Base-by-base conservation (phyloP, 2,797 vertebrate genomes). In the Rhabdomys pumilio region DNA sequence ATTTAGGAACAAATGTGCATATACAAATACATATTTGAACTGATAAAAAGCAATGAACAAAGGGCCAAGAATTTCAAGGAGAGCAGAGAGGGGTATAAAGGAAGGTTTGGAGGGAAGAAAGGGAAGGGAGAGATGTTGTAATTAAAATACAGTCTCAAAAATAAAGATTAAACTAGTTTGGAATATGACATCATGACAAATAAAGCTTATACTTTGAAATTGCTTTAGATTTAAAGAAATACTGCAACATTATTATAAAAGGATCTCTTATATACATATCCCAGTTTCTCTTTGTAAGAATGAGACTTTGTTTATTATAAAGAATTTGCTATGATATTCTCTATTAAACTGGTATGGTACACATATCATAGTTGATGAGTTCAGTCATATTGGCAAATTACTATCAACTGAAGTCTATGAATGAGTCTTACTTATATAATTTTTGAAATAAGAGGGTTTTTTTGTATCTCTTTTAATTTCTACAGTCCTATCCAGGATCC, bases 81-180 rank as follows among this genome's bases (percentile, higher is more conserved):
- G 14, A 69, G 14, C 34, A n/a, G 65, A 67, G 31, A 69, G 5
- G 6, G 65, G 6, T 7, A 69, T 7, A 69, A 69, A n/a, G 31
- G 34, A n/a, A 15, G 31, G 65, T 5, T n/a, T 69, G 65, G 34
- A n/a, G 31, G 34, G 65, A 69, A 69, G 65, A 69, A 69, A 17
- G 65, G 65, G 65, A 69, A n/a, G 65, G 65, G 31, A 69, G 34
- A n/a, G n/a, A 63, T 63, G 11, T 26, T 67, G 31, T n/a, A 69
- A 17, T n/a, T 69, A 34, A 69, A 69, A 69, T 69, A 69, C 55
- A 17, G 15, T 26, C n/a, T 82, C 22, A 59, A 82, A 82, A 44
- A 61, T 61, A 82, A 29, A 82, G 24, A 26, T 38, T 4, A 14
- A 93, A 95, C 80, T 95, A 97, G 96, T 97, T 98, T 93, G 95